Evolutionary conservation across 2,113 vertebrate species (phyloP), one percentile per base, ranked within the genome.

Genomic region (Cardinalis cardinalis): DNA sequence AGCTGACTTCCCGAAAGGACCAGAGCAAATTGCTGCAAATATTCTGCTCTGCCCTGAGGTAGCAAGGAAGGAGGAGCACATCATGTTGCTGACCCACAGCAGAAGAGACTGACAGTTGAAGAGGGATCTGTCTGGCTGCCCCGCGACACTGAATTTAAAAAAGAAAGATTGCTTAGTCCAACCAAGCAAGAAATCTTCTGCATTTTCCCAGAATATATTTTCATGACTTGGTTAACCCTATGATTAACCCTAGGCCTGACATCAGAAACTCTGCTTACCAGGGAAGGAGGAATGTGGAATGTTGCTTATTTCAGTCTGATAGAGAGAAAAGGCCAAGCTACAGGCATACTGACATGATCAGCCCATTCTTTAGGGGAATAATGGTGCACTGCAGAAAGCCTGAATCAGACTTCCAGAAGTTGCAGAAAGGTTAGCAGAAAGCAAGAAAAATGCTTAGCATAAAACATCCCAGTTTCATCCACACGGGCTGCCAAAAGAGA

Each of bases 161-260:
- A 87, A 90, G 76, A 93, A 95, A 89, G 80, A 95, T 92, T 90
- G 51, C 75, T 96, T 12, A 0, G 32, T 75, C 60, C 89, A 94
- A 52, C 85, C 89, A 95, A 95, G 90, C 3, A 2, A 94, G 84
- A 95, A 94, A 95, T 71, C 80, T 82, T 94, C 84, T 91, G 73
- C 78, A 82, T 95, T 96, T 94, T 89, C 79, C 34, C 76, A 34
- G 91, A 94, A 81, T 83, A 90, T 87, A 90, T 95, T 87, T 93
- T 93, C 79, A 74, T 82, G 76, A 88, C 89, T 95, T 87, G 90
- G 75, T 96, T 96, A 96, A 94, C 93, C 89, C 91, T 74, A 14
- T 51, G 79, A 95, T 97, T 96, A 96, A 96, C 88, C 88, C 79
- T 84, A 44, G 73, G 72, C 78, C 63, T 66, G 60, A 80, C 84